A percentile compares a stretch with the other conserved stretches of the same genome.
Evolutionary conservation across 1,140 invertebrate genomes (phyloP).

Genomic region (Orius insidiosus): DNA sequence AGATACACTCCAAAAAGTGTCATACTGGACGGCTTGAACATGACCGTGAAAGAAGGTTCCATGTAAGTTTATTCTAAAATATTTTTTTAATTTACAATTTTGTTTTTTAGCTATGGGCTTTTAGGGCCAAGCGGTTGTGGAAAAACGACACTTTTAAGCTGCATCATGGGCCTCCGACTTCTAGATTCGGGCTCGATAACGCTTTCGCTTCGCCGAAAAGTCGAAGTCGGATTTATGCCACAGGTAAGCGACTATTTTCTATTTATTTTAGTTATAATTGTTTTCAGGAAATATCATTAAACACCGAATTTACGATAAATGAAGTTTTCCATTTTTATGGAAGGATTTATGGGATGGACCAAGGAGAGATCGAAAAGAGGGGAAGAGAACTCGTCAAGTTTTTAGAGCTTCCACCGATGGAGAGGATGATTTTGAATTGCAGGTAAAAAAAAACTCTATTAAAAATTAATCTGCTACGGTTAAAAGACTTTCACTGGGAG

Average conservation of each 20-base stretch:
- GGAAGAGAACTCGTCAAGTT: not conserved
- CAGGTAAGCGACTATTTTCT: no score
- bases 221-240: conserved; percentile 47
- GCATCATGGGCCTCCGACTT: conserved; percentile 65
- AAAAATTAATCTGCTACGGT: no score
- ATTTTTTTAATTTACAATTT: not conserved
- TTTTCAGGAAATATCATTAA: not conserved
- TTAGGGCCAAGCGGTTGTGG: conserved; percentile 74
- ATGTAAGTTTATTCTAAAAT: conserved; percentile 21
- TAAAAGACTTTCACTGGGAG: no score
- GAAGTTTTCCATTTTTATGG: conserved; percentile 1
- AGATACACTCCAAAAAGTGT: conserved; percentile 17
- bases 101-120: conserved; percentile 53
- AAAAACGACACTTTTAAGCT: conserved; percentile 70
- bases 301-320: not conserved
- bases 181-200: conserved; percentile 69
- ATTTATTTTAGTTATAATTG: not conserved
- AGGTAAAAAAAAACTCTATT: no score
- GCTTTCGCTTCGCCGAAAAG: conserved; percentile 56
- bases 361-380: not conserved
- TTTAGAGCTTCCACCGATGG: not conserved
- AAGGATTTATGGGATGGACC: not conserved
- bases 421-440: not conserved
- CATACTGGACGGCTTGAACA: conserved; percentile 20
- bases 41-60: conserved; percentile 21